phyloP scores from a whole-genome alignment of 1,140 invertebrate species.

The Drosophila willistoni region DNA sequence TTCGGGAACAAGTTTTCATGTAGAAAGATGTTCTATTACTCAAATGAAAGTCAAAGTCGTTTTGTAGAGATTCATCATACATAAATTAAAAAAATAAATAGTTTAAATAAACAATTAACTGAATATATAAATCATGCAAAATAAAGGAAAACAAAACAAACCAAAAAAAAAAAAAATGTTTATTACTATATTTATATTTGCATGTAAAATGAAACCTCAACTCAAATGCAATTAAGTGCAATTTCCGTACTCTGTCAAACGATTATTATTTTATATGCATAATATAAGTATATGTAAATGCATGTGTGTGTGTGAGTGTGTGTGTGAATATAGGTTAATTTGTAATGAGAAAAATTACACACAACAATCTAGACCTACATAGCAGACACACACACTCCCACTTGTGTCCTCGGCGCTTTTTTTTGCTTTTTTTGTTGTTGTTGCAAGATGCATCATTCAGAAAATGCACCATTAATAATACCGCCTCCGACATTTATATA shows the following conservation, averaged over 20 bases:
- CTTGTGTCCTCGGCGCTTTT: too few relatives aligned
- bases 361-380: neutral
- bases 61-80: too few relatives aligned
- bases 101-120: too few relatives aligned
- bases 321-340: slow-evolving; percentile 25
- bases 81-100: too few relatives aligned
- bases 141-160: slow-evolving; percentile 10
- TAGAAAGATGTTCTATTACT: neutral
- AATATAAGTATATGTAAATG: slow-evolving; percentile 19
- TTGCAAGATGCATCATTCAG: slow-evolving; percentile 45
- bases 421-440: neutral
- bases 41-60: too few relatives aligned
- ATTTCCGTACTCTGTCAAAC: slow-evolving; percentile 59
- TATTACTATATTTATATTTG: slow-evolving; percentile 51
- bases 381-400: neutral
- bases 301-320: neutral
- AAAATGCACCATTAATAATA: slow-evolving; percentile 50
- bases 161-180: slow-evolving; percentile 16
- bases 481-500: slow-evolving; percentile 24
- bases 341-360: slow-evolving; percentile 46
- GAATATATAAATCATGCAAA: slow-evolving; percentile 5
- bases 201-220: slow-evolving; percentile 45
- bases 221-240: slow-evolving; percentile 64
- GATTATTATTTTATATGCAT: slow-evolving; percentile 57
- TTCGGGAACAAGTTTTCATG: too few relatives aligned